Percentiles rank a stretch among this genome's conserved stretches.
phyloP scores from a whole-genome alignment of 2,888 invertebrate genomes.

The Hybos culiciformis region DNA sequence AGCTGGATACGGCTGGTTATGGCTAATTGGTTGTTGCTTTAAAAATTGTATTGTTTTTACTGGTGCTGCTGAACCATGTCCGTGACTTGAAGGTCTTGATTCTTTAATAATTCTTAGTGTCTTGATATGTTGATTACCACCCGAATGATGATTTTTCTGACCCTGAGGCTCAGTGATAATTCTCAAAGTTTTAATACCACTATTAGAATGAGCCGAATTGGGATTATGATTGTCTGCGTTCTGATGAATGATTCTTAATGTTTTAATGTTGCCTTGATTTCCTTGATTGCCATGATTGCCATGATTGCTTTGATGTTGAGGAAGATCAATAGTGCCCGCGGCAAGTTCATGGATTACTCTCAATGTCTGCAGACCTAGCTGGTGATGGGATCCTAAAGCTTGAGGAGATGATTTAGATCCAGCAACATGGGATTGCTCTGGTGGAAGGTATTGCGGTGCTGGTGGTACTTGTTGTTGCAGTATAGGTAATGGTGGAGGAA shows the following conservation, averaged over 20 bases:
- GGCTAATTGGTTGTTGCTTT: too few relatives aligned
- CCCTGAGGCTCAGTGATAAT: background rate
- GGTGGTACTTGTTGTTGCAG: too few relatives aligned
- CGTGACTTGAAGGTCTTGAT: too few relatives aligned
- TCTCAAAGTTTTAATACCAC: background rate
- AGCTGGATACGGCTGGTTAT: background rate
- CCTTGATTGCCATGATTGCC: too few relatives aligned
- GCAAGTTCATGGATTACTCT: background rate
- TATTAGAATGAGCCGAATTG: background rate
- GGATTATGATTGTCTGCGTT: background rate
- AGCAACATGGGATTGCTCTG: background rate
- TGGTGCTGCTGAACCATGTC: too few relatives aligned
- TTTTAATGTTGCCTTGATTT: background rate
- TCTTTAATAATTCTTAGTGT: constrained; percentile 5
- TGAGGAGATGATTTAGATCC: too few relatives aligned
- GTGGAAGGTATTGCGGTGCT: background rate
- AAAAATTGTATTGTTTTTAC: background rate
- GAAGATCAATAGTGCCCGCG: background rate
- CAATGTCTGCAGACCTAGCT: background rate
- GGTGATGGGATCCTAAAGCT: too few relatives aligned
- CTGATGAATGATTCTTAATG: background rate
- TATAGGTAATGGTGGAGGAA: too few relatives aligned
- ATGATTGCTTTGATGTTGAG: too few relatives aligned
- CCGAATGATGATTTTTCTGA: background rate
- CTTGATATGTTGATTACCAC: constrained; percentile 3